Base-by-base conservation (phyloP, 2,888 invertebrate genomes). In the Pyrrhia umbra region DNA sequence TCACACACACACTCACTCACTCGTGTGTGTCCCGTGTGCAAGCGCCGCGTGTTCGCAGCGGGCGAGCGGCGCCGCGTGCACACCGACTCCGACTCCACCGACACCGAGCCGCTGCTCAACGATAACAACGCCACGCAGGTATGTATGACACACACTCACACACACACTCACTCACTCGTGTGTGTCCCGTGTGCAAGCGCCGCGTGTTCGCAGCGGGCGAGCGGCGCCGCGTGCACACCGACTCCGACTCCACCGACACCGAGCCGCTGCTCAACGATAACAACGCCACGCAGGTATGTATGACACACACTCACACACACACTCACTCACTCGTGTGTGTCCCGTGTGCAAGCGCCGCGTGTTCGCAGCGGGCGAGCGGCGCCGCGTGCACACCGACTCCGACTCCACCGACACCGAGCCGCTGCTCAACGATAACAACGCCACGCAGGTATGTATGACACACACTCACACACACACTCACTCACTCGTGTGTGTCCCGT, bases 151-250 rank as follows among this genome's bases (percentile, higher is more conserved):
- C 13, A 15, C 15, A 15, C n/a, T 9, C 27, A 9, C 27, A 9
- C 27, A 27, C 10, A 1, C 10, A 13, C 34, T 34, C 27, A 5
- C 23, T 23, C 23, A 23, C 23, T n/a, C n/a, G n/a, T n/a, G n/a
- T n/a, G n/a, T n/a, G n/a, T n/a, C n/a, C n/a, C n/a, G n/a, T n/a
- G n/a, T 99, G 99, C 95, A 99, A n/a, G n/a, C n/a, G n/a, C n/a
- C n/a, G n/a, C n/a, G 99, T 99, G 88, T 97, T 98, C 90, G 97
- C 98, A 43, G 97, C 97, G 55, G 97, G 97, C 85, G 97, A 97
- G 89, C 80, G 89, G 2, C 81, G 86, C 23, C 78, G 81, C 56
- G 20, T 76, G 27, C 23, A 23, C 23, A 23, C 23, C 2, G 3
- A 23, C 23, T 23, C 23, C 23, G 3, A 23, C 23, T 5, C 3